These are phyloP conservation scores for Paratrypauchen microcephalus DNA, from an alignment of 2,797 vertebrate genomes.

Conservation along the genomic window DNA sequence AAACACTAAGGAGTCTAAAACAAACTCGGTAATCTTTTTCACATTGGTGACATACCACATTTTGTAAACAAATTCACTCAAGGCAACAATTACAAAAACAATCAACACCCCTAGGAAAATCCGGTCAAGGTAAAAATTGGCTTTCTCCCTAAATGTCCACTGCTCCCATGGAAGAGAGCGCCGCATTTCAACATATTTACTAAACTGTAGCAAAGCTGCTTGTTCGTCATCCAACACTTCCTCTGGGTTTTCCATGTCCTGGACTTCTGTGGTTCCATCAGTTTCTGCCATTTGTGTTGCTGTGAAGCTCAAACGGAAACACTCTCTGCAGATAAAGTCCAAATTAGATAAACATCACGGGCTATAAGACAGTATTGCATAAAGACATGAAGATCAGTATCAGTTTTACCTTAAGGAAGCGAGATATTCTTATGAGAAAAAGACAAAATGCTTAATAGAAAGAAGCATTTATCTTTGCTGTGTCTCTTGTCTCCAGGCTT, in stretches of 20 bases:
- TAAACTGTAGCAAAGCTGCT: constrained; percentile 51
- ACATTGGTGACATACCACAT: constrained; percentile 70
- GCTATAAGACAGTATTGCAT: neutral
- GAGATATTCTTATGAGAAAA: neutral
- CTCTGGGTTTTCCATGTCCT: constrained; percentile 49
- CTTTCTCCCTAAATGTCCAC: constrained; percentile 72
- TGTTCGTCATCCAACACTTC: constrained; percentile 52
- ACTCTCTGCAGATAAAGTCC: constrained; percentile 15
- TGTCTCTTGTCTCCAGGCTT: neutral
- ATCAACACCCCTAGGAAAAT: constrained; percentile 68
- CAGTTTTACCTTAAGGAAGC: neutral
- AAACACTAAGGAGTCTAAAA: constrained; percentile 40
- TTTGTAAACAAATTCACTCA: constrained; percentile 69
- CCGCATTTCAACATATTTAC: constrained; percentile 54
- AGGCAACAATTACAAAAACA: constrained; percentile 47
- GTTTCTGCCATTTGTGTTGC: constrained; percentile 56
- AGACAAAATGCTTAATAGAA: neutral
- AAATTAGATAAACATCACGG: neutral
- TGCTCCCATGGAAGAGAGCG: constrained; percentile 69
- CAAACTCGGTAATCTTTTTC: constrained; percentile 51
- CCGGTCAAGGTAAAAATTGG: constrained; percentile 68
- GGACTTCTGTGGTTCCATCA: constrained; percentile 28
- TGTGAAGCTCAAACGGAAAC: constrained; percentile 15
- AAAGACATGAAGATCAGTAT: neutral
- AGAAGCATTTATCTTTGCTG: constrained; percentile 7